Percentiles rank a stretch among this genome's conserved stretches.
Conservation (phyloP, 2,888 invertebrate species). For the Zootermopsis nevadensis region DNA sequence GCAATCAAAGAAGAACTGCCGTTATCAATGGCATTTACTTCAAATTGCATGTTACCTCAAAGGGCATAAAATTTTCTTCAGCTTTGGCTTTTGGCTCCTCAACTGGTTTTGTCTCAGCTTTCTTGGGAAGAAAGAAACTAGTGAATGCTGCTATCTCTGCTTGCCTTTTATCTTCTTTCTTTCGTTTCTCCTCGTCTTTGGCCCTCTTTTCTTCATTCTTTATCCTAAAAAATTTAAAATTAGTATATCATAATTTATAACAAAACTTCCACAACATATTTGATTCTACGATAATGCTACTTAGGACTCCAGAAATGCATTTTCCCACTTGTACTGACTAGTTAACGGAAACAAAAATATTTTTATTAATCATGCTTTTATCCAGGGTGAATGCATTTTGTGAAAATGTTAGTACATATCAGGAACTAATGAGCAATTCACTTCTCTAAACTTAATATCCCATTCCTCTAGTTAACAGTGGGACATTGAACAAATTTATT, state of each 20-base stretch:
- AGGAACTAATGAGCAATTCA: too few relatives aligned
- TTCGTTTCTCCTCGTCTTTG: slow-evolving; percentile 65
- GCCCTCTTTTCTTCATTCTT: slow-evolving; percentile 59
- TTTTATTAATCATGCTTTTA: neutral
- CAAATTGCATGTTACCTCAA: slow-evolving; percentile 62
- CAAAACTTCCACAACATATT: neutral
- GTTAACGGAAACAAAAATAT: neutral
- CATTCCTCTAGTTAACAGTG: too few relatives aligned
- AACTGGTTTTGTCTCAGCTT: slow-evolving; percentile 64
- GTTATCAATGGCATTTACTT: too few relatives aligned
- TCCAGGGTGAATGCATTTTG: too few relatives aligned
- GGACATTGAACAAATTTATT: too few relatives aligned
- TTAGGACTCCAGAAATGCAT: neutral
- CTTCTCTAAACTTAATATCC: too few relatives aligned
- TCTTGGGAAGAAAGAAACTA: slow-evolving; percentile 83
- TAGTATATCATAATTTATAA: neutral
- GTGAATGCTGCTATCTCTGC: slow-evolving; percentile 78
- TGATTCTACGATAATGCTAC: neutral
- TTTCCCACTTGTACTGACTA: neutral
- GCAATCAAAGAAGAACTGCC: too few relatives aligned
- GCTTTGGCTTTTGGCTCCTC: slow-evolving; percentile 43
- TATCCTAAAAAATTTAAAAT: slow-evolving; percentile 58
- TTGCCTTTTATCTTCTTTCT: slow-evolving; percentile 67
- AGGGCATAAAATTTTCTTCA: slow-evolving; percentile 72
- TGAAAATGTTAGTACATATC: too few relatives aligned